Base-by-base conservation (phyloP, 2,113 vertebrate genomes). In the Sprattus sprattus region DNA sequence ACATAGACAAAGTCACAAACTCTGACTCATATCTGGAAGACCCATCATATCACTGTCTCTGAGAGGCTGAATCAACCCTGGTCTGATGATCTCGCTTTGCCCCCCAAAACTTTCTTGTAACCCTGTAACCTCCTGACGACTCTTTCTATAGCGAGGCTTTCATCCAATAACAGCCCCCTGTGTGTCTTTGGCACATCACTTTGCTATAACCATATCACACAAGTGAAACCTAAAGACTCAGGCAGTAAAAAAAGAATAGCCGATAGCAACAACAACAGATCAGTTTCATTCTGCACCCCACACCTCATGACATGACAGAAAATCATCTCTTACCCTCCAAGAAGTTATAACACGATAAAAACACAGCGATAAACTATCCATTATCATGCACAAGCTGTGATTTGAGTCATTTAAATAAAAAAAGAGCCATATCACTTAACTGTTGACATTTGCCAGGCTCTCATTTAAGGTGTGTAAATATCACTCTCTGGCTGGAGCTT, bases 401-500 rank as follows among this genome's bases (percentile, higher is more conserved):
- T 67, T 67, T 10, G 10, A 4, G 16, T 60, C 6, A 67, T 67
- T 67, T 6, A 22, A 22, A 4, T 57, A 28, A 25, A 8, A 28
- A 28, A 25, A 67, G 11, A 67, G n/a, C n/a, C n/a, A 28, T 28
- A 67, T 67, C 64, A 67, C 64, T 78, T 39, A 39, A 78, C 71
- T 78, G 71, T n/a, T 86, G 87, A 84, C 82, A 86, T 84, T 86
- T 81, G 46, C 45, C 22, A 52, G 49, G 44, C 86, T 83, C 83
- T 71, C 8, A 32, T 13, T 78, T 28, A 32, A 78, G 39, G 39
- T 39, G 39, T 39, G 82, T 84, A 92, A 93, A 92, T 92, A 90
- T 85, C 71, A 87, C 90, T 91, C 90, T 91, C 89, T 88, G 83
- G 91, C 86, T 91, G 87, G 86, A 92, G 92, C 85, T 88, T 90